Evolutionary conservation across 2,888 invertebrate genomes (phyloP), one percentile per base, ranked within the genome.

Genomic region (Hymenopus coronatus): DNA sequence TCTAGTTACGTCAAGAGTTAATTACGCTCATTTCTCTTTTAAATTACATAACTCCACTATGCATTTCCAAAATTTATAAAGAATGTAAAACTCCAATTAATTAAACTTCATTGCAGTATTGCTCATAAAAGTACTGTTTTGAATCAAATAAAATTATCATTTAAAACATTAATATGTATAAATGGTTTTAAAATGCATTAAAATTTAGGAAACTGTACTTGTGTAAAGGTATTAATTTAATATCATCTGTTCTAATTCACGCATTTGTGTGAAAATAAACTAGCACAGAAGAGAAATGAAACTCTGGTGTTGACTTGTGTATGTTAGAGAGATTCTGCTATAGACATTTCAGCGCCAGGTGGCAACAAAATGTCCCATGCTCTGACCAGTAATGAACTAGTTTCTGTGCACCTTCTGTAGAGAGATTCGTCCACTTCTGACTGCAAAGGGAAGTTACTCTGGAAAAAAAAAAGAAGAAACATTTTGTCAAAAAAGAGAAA

Each of bases 331-430:
- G 54, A 70, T 70, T 70, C 54, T 70, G 54, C 20, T 70, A 70
- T 20, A 70, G 54, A 70, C 25, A 70, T 20, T 70, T 70, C 54
- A 1, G 54, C 20, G 54, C 54, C 81, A 15, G 81, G 20, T 3
- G 84, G 88, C 33, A 90, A 88, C 86, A 90, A 83, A 30, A 87
- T 70, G 27, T 90, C 88, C 90, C 90, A 90, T 7, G 90, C 88
- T n/a, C 83, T 85, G 14, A 81, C 81, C 54, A 90, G 87, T 27
- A 89, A 85, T 33, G 85, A 54, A 82, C 89, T 89, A 40, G 90
- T 89, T 82, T 90, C 89, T 40, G 40, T 83, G 84, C 90, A 90
- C 8, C 90, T 88, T 46, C 87, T 88, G 28, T 84, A 27, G 40
- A 90, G 33, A n/a, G 88, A 87, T 82, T 86, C 89, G 28, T 90